phyloP scores from a whole-genome alignment of 2,797 vertebrate species.

The Gymnothorax reevesii region DNA sequence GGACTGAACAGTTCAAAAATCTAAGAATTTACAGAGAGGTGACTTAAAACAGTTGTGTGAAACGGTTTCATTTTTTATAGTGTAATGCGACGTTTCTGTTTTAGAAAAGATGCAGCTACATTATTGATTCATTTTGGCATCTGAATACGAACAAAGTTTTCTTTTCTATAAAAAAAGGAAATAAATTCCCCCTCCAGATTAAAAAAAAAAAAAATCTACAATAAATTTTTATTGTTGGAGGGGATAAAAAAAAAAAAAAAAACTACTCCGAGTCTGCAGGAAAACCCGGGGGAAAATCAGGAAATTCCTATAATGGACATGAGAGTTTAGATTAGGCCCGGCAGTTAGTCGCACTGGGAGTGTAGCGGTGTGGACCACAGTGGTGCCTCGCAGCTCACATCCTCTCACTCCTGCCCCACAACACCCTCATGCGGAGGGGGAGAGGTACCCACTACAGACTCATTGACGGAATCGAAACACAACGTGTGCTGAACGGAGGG shows the following conservation, averaged over 20 bases:
- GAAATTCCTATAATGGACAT: conserved; percentile 21
- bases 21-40: too few relatives aligned
- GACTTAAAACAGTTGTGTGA: too few relatives aligned
- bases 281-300: conserved; percentile 23
- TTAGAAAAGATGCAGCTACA: neutral
- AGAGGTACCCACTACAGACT: neutral
- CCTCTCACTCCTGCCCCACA: neutral
- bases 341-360: neutral
- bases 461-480: neutral
- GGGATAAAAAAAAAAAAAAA: conserved; percentile 32
- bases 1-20: too few relatives aligned
- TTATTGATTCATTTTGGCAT: neutral
- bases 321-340: neutral
- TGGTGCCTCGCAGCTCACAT: neutral
- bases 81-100: neutral
- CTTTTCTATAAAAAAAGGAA: neutral
- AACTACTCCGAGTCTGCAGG: neutral
- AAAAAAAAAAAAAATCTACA: neutral
- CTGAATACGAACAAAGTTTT: neutral
- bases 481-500: neutral
- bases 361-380: neutral
- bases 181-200: neutral
- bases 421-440: too few relatives aligned
- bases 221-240: conserved; percentile 16
- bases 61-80: too few relatives aligned